Base-by-base conservation (phyloP, 2,113 vertebrate species). In the Cryptomyrus ogoouensis region DNA sequence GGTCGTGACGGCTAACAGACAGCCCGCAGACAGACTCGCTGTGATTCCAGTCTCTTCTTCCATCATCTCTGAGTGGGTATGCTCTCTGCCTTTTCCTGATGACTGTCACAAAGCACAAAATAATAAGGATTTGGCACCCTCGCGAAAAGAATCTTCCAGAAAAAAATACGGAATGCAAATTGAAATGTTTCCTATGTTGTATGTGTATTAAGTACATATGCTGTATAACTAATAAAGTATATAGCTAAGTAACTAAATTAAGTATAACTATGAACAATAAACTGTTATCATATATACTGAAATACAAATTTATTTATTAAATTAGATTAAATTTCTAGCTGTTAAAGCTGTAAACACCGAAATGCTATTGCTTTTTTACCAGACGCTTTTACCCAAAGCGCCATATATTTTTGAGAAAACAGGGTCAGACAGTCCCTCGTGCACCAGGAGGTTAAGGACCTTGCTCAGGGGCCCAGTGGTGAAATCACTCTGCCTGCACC, bases 1-100 rank as follows among this genome's bases (percentile, higher is more conserved):
- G 90, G 77, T 52, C 39, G 56, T 90, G 92, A 92, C 89, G 87
- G 87, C 90, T 92, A 90, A 93, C 83, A 89, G 89, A 90, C 87
- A 31, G 31, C 85, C 91, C 85, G 46, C 91, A 90, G 90, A 89
- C 88, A 91, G 87, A 88, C 91, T 52, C 49, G 50, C 86, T 74
- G 70, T 12, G 9, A 66, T 39, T 10, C 21, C 35, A 10, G 31
- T 21, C 87, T 19, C 10, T n/a, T 62, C 87, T 88, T 15, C 87
- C 7, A 66, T 66, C 52, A 66, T 66, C 35, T 62, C 21, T 88
- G 58, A 46, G 9, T 39, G 21, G 8, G 13, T 35, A 44, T 42
- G 3, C 31, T 44, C 19, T 44, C 17, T 66, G 35, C 87, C 21
- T 66, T 42, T 42, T 42, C 56, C 87, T 24, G 56, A 56, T 46